phyloP scores from a whole-genome alignment of 2,113 vertebrate species.

The Athene noctua region DNA sequence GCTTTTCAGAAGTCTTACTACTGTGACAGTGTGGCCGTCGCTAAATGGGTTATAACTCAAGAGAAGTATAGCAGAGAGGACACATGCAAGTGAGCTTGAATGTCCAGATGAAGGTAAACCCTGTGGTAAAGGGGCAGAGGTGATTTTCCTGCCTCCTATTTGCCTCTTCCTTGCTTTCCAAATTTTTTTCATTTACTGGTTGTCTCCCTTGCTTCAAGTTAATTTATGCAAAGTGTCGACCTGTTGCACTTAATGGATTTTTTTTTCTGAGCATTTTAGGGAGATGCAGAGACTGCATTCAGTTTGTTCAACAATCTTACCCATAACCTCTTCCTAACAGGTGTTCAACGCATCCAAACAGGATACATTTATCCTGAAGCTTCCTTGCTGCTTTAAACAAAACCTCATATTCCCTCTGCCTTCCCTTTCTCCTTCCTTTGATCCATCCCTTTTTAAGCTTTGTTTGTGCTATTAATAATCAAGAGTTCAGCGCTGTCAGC shows the following conservation, averaged over 20 bases:
- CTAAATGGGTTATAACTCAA: neutral
- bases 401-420: conserved; percentile 22
- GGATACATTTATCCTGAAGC: neutral
- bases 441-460: conserved; percentile 34
- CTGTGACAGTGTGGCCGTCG: neutral
- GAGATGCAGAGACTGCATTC: neutral
- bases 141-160: neutral
- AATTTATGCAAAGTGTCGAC: neutral
- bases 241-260: neutral
- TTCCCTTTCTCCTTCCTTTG: conserved; percentile 54
- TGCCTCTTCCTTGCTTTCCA: neutral
- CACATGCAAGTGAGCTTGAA: neutral
- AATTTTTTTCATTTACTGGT: neutral
- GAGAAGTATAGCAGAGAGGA: neutral
- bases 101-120: neutral
- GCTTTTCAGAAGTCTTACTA: neutral
- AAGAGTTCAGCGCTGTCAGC: conserved; percentile 56
- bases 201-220: neutral
- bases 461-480: conserved; percentile 64
- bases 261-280: neutral
- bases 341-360: conserved; percentile 28
- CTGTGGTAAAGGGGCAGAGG: neutral
- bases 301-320: neutral
- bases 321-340: conserved; percentile 21
- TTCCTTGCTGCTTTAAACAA: conserved; percentile 40